phyloP scores from a whole-genome alignment of 2,113 vertebrate genomes.

The Eleginops maclovinus region DNA sequence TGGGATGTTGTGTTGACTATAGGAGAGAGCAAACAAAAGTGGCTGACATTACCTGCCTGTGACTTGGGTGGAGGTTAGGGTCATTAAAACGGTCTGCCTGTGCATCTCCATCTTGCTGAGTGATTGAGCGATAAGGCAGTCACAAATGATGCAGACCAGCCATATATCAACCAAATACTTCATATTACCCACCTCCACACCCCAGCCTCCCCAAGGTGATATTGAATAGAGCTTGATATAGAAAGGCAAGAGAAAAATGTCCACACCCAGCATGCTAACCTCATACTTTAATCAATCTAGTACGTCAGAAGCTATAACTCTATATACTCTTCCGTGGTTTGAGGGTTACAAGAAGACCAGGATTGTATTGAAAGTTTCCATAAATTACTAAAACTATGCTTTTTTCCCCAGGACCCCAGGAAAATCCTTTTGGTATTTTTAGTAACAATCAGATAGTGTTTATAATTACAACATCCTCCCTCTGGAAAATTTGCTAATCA shows the following conservation, averaged over 20 bases:
- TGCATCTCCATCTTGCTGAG: slow-evolving; percentile 71
- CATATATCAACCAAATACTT: slow-evolving; percentile 73
- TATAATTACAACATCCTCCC: slow-evolving; percentile 49
- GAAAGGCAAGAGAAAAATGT: slow-evolving; percentile 47
- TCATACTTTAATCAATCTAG: slow-evolving; percentile 59
- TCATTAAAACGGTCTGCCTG: slow-evolving; percentile 66
- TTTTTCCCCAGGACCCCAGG: background rate
- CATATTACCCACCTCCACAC: slow-evolving; percentile 36
- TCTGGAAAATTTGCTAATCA: slow-evolving; percentile 60
- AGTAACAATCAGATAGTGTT: slow-evolving; percentile 34
- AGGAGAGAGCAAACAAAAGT: background rate
- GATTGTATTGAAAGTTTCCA: background rate
- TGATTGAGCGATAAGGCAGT: slow-evolving; percentile 73
- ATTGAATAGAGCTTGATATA: slow-evolving; percentile 61
- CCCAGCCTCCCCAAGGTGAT: slow-evolving; percentile 66
- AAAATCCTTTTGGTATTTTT: slow-evolving; percentile 28
- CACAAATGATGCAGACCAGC: slow-evolving; percentile 61
- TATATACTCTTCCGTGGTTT: slow-evolving; percentile 4
- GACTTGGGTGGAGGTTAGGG: slow-evolving; percentile 50
- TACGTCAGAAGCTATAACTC: slow-evolving; percentile 26
- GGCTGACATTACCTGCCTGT: slow-evolving; percentile 40
- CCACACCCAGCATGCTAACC: slow-evolving; percentile 42
- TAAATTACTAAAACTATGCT: background rate
- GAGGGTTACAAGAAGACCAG: background rate
- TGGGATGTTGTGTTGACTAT: background rate